phyloP scores from a whole-genome alignment of 2,888 invertebrate genomes.

The Megaustenia siamemsis region DNA sequence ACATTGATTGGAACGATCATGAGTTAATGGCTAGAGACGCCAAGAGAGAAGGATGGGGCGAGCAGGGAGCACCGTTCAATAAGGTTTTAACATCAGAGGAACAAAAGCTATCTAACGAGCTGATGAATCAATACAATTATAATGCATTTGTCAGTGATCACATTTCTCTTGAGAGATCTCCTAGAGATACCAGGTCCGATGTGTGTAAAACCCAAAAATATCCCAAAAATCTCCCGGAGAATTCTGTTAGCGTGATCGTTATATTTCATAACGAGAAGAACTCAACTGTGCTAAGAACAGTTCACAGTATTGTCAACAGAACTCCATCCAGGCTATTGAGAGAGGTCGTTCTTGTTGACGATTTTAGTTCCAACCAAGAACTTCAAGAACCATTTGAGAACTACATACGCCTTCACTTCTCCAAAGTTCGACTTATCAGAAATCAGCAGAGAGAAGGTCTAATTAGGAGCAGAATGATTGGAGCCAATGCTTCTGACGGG shows the following conservation, averaged over 20 bases:
- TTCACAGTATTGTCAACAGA: constrained; percentile 46
- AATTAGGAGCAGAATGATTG: constrained; percentile 47
- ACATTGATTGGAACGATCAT: constrained; percentile 46
- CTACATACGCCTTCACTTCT: constrained; percentile 40
- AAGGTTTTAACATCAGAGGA: not conserved
- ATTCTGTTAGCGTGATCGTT: constrained; percentile 43
- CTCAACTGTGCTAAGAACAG: constrained; percentile 47
- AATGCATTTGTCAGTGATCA: constrained; percentile 37
- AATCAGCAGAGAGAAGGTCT: constrained; percentile 49
- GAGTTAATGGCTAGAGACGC: constrained; percentile 39
- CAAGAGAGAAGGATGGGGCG: constrained; percentile 23
- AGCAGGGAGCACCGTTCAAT: constrained; percentile 29
- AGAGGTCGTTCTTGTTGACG: constrained; percentile 56
- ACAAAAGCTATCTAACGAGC: not conserved
- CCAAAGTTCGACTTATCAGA: constrained; percentile 41
- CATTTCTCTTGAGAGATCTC: constrained; percentile 22
- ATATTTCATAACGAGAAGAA: constrained; percentile 53
- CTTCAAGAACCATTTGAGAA: constrained; percentile 42
- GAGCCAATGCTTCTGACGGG: constrained; percentile 46
- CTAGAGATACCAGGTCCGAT: constrained; percentile 25
- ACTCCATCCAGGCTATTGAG: constrained; percentile 40
- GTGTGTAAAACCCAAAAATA: constrained; percentile 16
- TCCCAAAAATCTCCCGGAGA: not conserved
- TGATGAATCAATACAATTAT: constrained; percentile 6
- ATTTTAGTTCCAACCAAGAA: constrained; percentile 47